A percentile compares a stretch with the other conserved stretches of the same genome.
These are phyloP conservation scores for Dermolepida albohirtum DNA, from an alignment of 2,888 invertebrate species.

Conservation along the genomic window DNA sequence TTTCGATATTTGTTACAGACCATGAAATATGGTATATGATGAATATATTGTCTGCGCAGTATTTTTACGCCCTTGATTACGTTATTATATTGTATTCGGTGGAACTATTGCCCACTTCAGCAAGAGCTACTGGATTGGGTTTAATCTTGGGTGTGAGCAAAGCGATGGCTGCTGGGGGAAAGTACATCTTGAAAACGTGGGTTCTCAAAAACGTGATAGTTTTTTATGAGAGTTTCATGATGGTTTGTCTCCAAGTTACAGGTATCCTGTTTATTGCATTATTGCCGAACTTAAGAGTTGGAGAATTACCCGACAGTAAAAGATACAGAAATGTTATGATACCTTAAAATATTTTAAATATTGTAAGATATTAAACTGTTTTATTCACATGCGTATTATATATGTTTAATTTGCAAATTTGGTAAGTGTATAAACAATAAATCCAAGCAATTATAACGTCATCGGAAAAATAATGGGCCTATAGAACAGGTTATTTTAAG, in stretches of 20 bases:
- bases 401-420: no score
- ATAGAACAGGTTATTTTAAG: no score
- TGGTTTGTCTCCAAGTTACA: constrained; percentile 4
- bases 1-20: background rate
- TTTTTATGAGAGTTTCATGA: background rate
- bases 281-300: constrained; percentile 5
- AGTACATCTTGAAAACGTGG: background rate
- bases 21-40: constrained; percentile 7
- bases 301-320: constrained; percentile 22
- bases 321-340: constrained; percentile 16
- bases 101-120: constrained; percentile 18
- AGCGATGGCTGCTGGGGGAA: background rate
- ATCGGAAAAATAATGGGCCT: no score
- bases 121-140: constrained; percentile 11
- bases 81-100: constrained; percentile 1
- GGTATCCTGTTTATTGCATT: background rate
- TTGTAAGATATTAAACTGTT: no score
- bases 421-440: no score
- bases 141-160: constrained; percentile 5
- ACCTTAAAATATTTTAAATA: constrained; percentile 9
- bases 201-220: background rate
- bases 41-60: constrained; percentile 13
- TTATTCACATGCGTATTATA: no score
- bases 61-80: constrained; percentile 2
- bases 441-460: no score